Conservation (phyloP, 2,888 invertebrate species). For the Zhuqinia jingwanae region DNA sequence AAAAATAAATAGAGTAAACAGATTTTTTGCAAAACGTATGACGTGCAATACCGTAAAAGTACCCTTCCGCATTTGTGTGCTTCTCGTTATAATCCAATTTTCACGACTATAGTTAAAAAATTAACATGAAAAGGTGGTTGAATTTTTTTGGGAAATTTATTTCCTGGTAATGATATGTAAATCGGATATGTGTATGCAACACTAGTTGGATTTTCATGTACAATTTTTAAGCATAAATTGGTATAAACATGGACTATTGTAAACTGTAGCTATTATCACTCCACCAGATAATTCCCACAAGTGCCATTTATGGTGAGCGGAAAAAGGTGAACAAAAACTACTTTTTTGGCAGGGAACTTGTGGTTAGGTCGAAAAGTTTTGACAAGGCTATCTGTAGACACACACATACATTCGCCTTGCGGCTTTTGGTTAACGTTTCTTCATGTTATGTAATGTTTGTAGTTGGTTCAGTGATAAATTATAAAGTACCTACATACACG, state of each 20-base stretch:
- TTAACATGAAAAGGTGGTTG: too few relatives aligned
- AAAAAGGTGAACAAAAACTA: slow-evolving; percentile 9
- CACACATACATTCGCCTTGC: background rate
- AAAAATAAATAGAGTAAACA: too few relatives aligned
- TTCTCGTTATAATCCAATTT: too few relatives aligned
- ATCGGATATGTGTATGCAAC: background rate
- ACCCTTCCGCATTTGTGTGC: too few relatives aligned
- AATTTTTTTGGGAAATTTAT: too few relatives aligned
- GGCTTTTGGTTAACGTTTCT: background rate
- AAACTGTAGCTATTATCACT: slow-evolving; percentile 11
- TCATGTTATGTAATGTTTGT: background rate
- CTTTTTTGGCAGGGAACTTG: slow-evolving; percentile 48
- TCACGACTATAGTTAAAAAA: too few relatives aligned
- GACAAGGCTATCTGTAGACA: background rate
- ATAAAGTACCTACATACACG: too few relatives aligned
- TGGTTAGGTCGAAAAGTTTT: slow-evolving; percentile 54
- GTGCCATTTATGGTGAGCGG: slow-evolving; percentile 31
- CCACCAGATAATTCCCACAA: slow-evolving; percentile 25
- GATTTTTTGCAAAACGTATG: too few relatives aligned
- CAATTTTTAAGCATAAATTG: slow-evolving; percentile 40
- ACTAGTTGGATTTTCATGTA: background rate
- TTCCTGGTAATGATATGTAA: too few relatives aligned
- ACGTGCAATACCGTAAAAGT: too few relatives aligned
- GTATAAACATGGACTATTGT: background rate
- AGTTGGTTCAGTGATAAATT: too few relatives aligned